Base-by-base conservation (phyloP, 2,797 vertebrate species). In the Chanos chanos region DNA sequence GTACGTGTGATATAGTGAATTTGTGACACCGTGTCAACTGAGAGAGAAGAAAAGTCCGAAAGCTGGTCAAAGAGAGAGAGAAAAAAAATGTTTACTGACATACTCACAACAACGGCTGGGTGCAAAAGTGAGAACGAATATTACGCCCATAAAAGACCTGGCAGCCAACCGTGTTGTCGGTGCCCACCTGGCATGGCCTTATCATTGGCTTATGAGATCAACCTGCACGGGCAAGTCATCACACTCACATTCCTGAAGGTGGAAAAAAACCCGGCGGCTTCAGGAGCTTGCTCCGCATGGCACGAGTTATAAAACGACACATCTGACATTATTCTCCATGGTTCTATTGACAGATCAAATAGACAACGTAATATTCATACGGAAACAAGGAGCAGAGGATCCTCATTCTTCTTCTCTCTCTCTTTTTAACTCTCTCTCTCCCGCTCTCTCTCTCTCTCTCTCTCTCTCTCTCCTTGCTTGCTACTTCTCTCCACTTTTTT, bases 111-210 rank as follows among this genome's bases (percentile, higher is more conserved):
- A 30, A 60, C 45, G 62, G 57, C 62, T 28, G 50, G 71, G 78
- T 78, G 69, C 72, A 71, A 71, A 72, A 59, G 49, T 47, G 44
- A 64, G 58, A 30, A 33, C 49, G 56, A 73, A 68, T 67, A 73
- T 77, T 65, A 77, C 59, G 44, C 65, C 58, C 70, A 81, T 72
- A 71, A 77, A 74, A 80, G 68, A 58, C 43, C 70, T 75, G 73
- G 77, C 77, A 75, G 70, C 63, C 59, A 53, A 48, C 62, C 28
- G 59, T 16, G 48, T 45, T 78, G 81, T 73, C 74, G 79, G 72
- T 50, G 60, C 63, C 36, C 70, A 72, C 71, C 72, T 73, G 79
- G 67, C 69, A 48, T 60, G 28, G 77, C 59, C 76, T 81, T 75
- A 75, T 81, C 71, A 31, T 67, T 57, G 61, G 64, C 75, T 73